phyloP scores from a whole-genome alignment of 2,113 vertebrate species.

The Tonatia bakeri region DNA sequence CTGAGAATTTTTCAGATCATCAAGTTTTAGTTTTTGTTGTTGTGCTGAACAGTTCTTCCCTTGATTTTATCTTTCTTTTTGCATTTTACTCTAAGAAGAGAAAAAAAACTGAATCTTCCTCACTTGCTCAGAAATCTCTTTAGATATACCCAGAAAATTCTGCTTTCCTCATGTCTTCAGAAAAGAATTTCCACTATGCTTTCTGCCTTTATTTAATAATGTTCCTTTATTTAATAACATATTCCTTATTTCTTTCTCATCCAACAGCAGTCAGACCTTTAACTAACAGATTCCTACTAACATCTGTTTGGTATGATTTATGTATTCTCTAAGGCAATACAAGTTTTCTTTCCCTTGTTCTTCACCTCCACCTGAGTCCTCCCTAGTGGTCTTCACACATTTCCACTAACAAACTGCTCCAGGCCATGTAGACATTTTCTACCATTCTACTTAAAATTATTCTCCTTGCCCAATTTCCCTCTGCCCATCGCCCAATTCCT shows the following conservation, averaged over 20 bases:
- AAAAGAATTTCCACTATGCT: neutral
- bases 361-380: neutral
- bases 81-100: neutral
- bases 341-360: neutral
- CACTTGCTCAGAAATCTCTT: neutral
- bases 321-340: neutral
- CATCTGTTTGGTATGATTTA: neutral
- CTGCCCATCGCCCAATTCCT: neutral
- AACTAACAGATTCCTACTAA: neutral
- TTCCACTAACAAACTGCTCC: neutral
- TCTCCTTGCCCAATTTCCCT: neutral
- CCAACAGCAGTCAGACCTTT: neutral
- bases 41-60: neutral
- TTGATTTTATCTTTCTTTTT: neutral
- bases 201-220: neutral
- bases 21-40: neutral
- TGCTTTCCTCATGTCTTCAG: neutral
- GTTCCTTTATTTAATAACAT: neutral
- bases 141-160: neutral
- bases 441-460: neutral
- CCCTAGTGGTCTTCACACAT: neutral
- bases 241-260: neutral
- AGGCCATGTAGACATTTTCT: neutral
- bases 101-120: neutral
- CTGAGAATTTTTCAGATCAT: neutral